A percentile compares a stretch with the other conserved stretches of the same genome.
Conservation (phyloP, 2,113 vertebrate genomes). For the Phyllopteryx taeniolatus region DNA sequence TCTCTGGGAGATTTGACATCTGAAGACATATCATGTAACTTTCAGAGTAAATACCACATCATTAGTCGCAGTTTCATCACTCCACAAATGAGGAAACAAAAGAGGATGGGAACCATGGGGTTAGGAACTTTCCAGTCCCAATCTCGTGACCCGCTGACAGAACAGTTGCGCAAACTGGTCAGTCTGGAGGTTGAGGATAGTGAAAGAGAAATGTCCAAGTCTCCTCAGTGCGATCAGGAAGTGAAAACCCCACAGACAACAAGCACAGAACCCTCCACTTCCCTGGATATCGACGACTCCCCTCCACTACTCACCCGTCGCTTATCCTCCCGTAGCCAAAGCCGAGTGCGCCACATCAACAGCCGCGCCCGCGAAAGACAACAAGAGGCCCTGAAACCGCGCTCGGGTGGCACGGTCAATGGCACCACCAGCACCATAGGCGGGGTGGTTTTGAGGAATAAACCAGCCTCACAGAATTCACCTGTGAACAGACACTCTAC, state of each 20-base stretch:
- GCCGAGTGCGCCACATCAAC: slow-evolving; percentile 92
- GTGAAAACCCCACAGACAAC: slow-evolving; percentile 14
- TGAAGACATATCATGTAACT: slow-evolving; percentile 95
- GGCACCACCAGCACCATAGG: slow-evolving; percentile 14
- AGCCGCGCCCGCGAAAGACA: slow-evolving; percentile 89
- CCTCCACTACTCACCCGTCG: slow-evolving; percentile 83
- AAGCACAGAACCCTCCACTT: slow-evolving; percentile 16
- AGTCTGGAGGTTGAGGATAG: slow-evolving; percentile 82
- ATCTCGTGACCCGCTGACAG: slow-evolving; percentile 82
- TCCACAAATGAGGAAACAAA: slow-evolving; percentile 74
- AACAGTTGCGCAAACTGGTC: slow-evolving; percentile 87
- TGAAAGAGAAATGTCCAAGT: slow-evolving; percentile 22
- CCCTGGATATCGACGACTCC: slow-evolving; percentile 63
- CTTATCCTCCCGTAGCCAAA: slow-evolving; percentile 92
- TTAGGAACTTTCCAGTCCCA: slow-evolving; percentile 53
- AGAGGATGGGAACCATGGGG: slow-evolving; percentile 38
- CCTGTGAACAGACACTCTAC: slow-evolving; percentile 86
- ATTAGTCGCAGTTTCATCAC: slow-evolving; percentile 91
- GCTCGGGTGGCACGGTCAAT: slow-evolving; percentile 22
- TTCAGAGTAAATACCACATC: slow-evolving; percentile 94
- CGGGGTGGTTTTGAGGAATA: slow-evolving; percentile 82
- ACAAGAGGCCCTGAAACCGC: slow-evolving; percentile 84
- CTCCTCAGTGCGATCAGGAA: slow-evolving; percentile 23
- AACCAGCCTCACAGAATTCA: slow-evolving; percentile 64
- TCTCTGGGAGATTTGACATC: slow-evolving; percentile 95